Evolutionary conservation across 1,140 invertebrate species (phyloP).

Genomic region (Diachasma alloeum): DNA sequence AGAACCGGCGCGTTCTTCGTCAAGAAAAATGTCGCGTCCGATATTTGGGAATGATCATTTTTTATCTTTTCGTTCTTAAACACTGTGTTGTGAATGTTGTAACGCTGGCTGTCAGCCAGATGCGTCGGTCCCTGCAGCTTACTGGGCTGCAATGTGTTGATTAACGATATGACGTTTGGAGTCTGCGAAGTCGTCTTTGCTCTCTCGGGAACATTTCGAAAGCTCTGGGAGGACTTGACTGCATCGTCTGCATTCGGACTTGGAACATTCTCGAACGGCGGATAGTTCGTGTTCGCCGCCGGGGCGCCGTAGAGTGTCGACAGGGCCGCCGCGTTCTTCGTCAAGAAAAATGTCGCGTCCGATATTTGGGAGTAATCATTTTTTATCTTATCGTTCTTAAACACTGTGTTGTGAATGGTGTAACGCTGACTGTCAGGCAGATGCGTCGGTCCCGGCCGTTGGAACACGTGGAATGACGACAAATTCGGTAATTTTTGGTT

Average conservation of each 20-base stretch:
- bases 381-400: not conserved
- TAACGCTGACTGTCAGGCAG: not conserved
- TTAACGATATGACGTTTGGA: too few relatives aligned
- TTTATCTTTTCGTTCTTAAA: not conserved
- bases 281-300: constrained; percentile 50
- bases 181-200: too few relatives aligned
- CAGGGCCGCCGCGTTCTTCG: constrained; percentile 57
- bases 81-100: too few relatives aligned
- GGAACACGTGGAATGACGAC: constrained; percentile 35
- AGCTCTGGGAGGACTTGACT: not conserved
- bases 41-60: constrained; percentile 43
- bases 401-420: too few relatives aligned
- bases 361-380: constrained; percentile 47
- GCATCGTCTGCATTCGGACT: constrained; percentile 21
- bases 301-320: constrained; percentile 54
- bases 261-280: constrained; percentile 44
- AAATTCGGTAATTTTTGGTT: constrained; percentile 55
- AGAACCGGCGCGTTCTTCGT: constrained; percentile 57
- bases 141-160: too few relatives aligned
- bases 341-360: constrained; percentile 54
- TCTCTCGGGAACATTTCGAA: not conserved
- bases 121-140: constrained; percentile 3
- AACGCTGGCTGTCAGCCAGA: not conserved
- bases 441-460: constrained; percentile 3
- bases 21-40: constrained; percentile 56